phyloP scores from a whole-genome alignment of 1,140 invertebrate genomes.

The Drosophila hydei region DNA sequence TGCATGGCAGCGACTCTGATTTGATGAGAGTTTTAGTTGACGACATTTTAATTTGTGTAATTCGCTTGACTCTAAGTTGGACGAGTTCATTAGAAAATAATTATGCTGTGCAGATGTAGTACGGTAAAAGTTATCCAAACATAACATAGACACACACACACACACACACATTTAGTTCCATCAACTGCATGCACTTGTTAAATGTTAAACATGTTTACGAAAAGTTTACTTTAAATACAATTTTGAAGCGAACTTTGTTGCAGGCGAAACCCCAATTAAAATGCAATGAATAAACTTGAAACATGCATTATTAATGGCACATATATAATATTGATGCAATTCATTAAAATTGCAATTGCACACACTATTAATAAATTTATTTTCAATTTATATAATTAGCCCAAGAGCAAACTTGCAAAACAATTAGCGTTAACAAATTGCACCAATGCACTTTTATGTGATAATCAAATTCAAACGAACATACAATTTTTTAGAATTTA shows the following conservation, averaged over 20 bases:
- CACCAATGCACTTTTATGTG: slow-evolving; percentile 78
- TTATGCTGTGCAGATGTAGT: slow-evolving; percentile 32
- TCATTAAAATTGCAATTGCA: slow-evolving; percentile 43
- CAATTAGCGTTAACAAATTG: slow-evolving; percentile 73
- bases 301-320: slow-evolving; percentile 41
- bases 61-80: slow-evolving; percentile 29
- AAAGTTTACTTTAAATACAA: slow-evolving; percentile 5
- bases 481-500: slow-evolving; percentile 50
- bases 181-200: slow-evolving; percentile 36
- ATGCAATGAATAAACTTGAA: slow-evolving; percentile 15
- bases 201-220: slow-evolving; percentile 25
- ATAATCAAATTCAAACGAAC: slow-evolving; percentile 58
- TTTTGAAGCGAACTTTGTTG: slow-evolving; percentile 22
- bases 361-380: slow-evolving; percentile 53
- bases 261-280: slow-evolving; percentile 15
- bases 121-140: slow-evolving; percentile 37
- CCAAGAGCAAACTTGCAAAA: slow-evolving; percentile 46
- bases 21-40: slow-evolving; percentile 31
- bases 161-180: background rate
- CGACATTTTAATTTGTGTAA: slow-evolving; percentile 50
- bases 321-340: slow-evolving; percentile 42
- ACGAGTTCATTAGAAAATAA: slow-evolving; percentile 53
- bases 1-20: slow-evolving; percentile 15
- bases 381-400: slow-evolving; percentile 66
- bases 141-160: slow-evolving; percentile 13